Base-by-base conservation (phyloP, 2,888 invertebrate genomes). In the Ornithoptera priamus region DNA sequence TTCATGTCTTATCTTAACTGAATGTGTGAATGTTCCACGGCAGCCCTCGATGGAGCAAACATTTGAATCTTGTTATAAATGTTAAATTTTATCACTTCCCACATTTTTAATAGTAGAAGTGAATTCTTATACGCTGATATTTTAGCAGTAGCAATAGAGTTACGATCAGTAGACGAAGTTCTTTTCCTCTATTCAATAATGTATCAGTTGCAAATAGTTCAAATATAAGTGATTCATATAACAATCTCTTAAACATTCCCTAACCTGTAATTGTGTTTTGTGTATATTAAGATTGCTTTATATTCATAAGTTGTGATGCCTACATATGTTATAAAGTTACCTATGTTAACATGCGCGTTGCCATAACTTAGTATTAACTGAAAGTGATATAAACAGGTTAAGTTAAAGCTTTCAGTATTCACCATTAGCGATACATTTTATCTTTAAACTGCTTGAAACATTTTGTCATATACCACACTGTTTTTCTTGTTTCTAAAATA, bases 41-140 rank as follows among this genome's bases (percentile, higher is more conserved):
- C 82, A 80, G 56, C 67, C 72, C 81, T 80, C 76, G 75, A 75
- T 72, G 75, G 72, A 69, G 72, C 72, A 77, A 18, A 81, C 82
- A 81, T 79, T 81, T 84, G 82, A 81, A 82, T 78, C 78, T 85
- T 88, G 88, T 88, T 89, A 85, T 87, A 86, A 81, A 76, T 89
- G 84, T 87, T 82, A 86, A 86, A 90, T 88, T 88, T 89, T 89
- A 89, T 86, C 81, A 79, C 80, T 85, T 80, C 81, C 79, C 81
- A 81, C 78, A 80, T 85, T 81, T 82, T 80, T 81, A 81, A 81
- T 76, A 75, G 72, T 70, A 71, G 76, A 73, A 73, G 73, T 76
- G 76, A 70, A 72, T 71, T 72, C 62, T 74, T 71, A 50, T 73
- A 72, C 64, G 73, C 73, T 17, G n/a, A 75, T 74, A 72, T 70